Conservation (phyloP, 2,113 vertebrate species). For the Scolopax mira region DNA sequence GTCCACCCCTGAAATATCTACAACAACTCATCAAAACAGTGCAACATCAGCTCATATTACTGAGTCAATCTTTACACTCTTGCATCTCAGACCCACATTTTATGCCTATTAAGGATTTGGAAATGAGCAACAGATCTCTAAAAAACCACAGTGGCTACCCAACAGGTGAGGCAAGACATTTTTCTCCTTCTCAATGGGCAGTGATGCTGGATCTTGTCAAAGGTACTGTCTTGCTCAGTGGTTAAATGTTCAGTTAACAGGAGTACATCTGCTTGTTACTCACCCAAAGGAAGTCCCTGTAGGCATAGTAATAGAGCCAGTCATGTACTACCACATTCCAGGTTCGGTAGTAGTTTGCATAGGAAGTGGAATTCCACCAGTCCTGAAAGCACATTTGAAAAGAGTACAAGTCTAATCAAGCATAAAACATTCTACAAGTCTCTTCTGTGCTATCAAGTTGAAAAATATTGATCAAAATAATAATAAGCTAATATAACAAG, state of each 20-base stretch:
- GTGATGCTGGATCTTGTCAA: background rate
- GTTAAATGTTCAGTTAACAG: background rate
- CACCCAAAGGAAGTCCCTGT: conserved; percentile 84
- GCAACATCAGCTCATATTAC: background rate
- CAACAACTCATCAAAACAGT: background rate
- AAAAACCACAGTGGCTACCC: background rate
- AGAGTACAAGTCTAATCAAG: background rate
- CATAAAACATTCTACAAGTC: background rate
- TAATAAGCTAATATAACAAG: background rate
- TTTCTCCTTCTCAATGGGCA: background rate
- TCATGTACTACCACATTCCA: conserved; percentile 87
- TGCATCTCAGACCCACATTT: background rate
- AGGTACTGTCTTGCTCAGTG: background rate
- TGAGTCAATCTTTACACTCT: background rate
- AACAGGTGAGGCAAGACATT: background rate
- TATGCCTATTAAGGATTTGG: background rate
- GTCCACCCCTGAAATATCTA: background rate
- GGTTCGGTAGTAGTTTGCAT: conserved; percentile 83
- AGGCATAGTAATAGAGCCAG: conserved; percentile 86
- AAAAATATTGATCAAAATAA: background rate
- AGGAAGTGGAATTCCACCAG: conserved; percentile 90
- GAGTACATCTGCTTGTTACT: conserved; percentile 9
- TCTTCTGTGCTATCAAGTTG: background rate
- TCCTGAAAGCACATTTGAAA: conserved; percentile 68
- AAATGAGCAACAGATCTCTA: background rate